A percentile compares a stretch with the other conserved stretches of the same genome.
These are phyloP conservation scores for Leptinotarsa haldemani DNA, from an alignment of 2,888 invertebrate species.

Conservation along the genomic window DNA sequence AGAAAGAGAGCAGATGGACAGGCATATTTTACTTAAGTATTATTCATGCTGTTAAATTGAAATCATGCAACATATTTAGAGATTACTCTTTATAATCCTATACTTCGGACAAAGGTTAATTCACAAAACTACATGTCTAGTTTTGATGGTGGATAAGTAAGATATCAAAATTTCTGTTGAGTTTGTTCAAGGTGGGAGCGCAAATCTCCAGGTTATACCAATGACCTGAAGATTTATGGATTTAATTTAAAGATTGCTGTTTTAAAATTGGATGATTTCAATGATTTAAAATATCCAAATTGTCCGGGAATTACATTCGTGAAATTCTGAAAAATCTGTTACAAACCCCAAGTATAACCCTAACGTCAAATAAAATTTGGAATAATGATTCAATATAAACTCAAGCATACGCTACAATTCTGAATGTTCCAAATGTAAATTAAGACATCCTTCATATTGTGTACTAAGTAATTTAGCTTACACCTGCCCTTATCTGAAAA, in stretches of 20 bases:
- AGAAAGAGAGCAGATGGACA: constrained; percentile 39
- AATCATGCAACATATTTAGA: constrained; percentile 29
- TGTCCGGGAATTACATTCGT: no score
- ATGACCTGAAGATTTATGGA: neutral
- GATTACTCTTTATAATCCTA: constrained; percentile 18
- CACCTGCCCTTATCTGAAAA: neutral
- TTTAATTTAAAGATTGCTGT: no score
- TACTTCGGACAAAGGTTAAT: neutral
- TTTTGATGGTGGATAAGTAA: neutral
- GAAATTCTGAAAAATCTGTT: no score
- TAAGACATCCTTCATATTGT: no score
- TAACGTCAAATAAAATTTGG: no score
- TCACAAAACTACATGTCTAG: neutral
- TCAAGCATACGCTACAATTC: no score
- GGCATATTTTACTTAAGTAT: constrained; percentile 38
- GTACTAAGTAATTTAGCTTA: no score
- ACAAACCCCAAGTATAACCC: no score
- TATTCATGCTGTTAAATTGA: constrained; percentile 35
- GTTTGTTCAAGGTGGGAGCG: neutral
- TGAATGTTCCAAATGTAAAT: no score
- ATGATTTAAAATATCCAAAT: no score
- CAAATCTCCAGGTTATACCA: neutral
- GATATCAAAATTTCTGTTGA: neutral
- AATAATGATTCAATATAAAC: no score
- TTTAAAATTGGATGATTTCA: no score